These are phyloP conservation scores for Caranx ignobilis DNA, from an alignment of 2,113 vertebrate species.

Conservation along the genomic window DNA sequence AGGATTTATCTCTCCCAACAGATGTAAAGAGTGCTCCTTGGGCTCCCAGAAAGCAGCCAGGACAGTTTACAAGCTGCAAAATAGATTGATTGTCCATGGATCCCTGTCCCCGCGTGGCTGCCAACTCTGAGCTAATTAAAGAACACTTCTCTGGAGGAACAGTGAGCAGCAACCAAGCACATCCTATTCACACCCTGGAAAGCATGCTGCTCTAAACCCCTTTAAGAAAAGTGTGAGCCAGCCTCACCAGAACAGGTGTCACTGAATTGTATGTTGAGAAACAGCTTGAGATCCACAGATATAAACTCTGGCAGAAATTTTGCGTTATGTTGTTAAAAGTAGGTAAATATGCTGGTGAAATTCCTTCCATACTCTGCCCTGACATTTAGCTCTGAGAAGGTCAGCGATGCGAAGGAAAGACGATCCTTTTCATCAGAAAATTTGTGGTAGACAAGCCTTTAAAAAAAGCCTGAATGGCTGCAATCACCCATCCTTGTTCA, in stretches of 20 bases:
- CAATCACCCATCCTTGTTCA: slow-evolving; percentile 8
- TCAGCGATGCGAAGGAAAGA: not conserved
- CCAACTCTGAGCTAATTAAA: slow-evolving; percentile 80
- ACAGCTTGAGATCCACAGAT: slow-evolving; percentile 1
- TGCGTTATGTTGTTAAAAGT: slow-evolving; percentile 1
- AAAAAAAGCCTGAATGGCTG: slow-evolving; percentile 19
- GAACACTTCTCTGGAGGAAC: slow-evolving; percentile 58
- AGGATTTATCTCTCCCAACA: slow-evolving; percentile 73
- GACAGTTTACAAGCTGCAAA: slow-evolving; percentile 78
- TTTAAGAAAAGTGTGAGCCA: not conserved
- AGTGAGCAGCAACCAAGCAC: slow-evolving; percentile 36
- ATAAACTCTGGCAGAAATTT: not conserved
- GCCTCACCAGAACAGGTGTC: slow-evolving; percentile 1
- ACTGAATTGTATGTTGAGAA: not conserved
- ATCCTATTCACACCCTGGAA: slow-evolving; percentile 43
- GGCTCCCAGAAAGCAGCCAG: slow-evolving; percentile 69
- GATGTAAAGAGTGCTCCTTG: slow-evolving; percentile 55
- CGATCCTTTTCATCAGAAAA: not conserved
- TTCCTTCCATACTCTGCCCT: not conserved
- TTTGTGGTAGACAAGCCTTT: not conserved
- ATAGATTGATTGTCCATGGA: slow-evolving; percentile 78
- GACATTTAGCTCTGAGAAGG: slow-evolving; percentile 2
- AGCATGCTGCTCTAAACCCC: slow-evolving; percentile 21
- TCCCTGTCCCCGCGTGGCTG: slow-evolving; percentile 54
- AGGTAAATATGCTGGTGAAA: not conserved